Evolutionary conservation across 2,113 vertebrate species (phyloP), one percentile per base, ranked within the genome.

Genomic region (Ictidomys tridecemlineatus): DNA sequence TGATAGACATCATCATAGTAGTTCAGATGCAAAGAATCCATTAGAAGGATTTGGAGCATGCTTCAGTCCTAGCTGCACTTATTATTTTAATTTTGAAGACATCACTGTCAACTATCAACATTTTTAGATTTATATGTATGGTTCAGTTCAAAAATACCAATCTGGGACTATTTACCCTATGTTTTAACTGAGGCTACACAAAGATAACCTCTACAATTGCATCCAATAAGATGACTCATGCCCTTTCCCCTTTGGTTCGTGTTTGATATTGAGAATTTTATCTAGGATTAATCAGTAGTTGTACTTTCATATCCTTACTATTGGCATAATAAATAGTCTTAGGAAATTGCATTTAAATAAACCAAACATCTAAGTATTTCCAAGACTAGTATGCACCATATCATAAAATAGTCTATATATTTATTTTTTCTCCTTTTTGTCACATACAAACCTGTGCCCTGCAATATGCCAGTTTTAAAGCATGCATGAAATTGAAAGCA

Each of bases 21-120:
- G 51, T 63, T n/a, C 51, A 76, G 34, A 72, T 48, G 28, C 4
- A 77, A 70, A 39, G 5, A 76, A 8, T 82, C 89, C 53, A 56
- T 78, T 48, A 89, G 34, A 32, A 28, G 4, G 2, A 18, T 67
- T 85, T 17, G 3, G 12, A 63, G 9, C 79, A 58, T 82, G 14
- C 24, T 93, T 20, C 5, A 83, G 10, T 87, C n/a, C 45, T 92
- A 83, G 88, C 53, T 97, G 39, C 30, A 79, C 34, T 53, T 61
- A 8, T 70, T 89, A 63, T 88, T 94, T 97, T 94, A 56, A 79
- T 93, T 93, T 72, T 74, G 84, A 91, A 92, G 24, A 83, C 72
- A 95, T 70, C 69, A 6, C 9, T 56, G 18, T 72, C n/a, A 51
- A 42, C 24, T 56, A 16, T 72, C n/a, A 51, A 42, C 24, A 91